These are phyloP conservation scores for Drosophila ustulata DNA, from an alignment of 2,888 invertebrate species.

Conservation along the genomic window DNA sequence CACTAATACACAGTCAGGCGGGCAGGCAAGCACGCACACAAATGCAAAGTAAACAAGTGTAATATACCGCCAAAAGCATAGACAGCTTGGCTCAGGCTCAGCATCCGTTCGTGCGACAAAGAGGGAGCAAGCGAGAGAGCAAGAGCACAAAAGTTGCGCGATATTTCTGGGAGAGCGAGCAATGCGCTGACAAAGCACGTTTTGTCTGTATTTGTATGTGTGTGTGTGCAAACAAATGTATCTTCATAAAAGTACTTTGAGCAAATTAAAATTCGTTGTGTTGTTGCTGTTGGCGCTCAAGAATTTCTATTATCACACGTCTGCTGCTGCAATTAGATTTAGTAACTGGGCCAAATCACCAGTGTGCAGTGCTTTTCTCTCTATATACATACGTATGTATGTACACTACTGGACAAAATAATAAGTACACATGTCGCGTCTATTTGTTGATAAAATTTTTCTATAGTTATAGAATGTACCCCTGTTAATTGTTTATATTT, in stretches of 20 bases:
- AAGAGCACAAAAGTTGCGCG: conserved; percentile 55
- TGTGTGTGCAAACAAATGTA: conserved; percentile 47
- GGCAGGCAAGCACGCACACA: conserved; percentile 23
- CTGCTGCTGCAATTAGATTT: conserved; percentile 69
- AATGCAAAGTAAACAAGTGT: conserved; percentile 70
- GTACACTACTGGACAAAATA: too few relatives aligned
- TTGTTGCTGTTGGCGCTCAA: conserved; percentile 14
- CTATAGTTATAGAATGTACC: too few relatives aligned
- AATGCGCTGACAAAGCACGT: conserved; percentile 37
- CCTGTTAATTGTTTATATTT: too few relatives aligned
- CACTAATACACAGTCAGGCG: conserved; percentile 10
- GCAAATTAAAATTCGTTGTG: conserved; percentile 49
- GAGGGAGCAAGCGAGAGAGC: not conserved
- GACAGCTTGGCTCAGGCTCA: conserved; percentile 77
- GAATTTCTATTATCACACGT: conserved; percentile 65
- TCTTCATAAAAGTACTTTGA: conserved; percentile 43
- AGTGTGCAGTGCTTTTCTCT: conserved; percentile 37
- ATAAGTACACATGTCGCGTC: too few relatives aligned
- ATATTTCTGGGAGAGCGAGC: conserved; percentile 58
- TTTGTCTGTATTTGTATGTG: conserved; percentile 2
- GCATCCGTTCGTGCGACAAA: conserved; percentile 31
- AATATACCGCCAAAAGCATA: conserved; percentile 78
- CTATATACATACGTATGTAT: too few relatives aligned
- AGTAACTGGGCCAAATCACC: conserved; percentile 73
- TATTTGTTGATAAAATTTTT: too few relatives aligned